A percentile compares a stretch with the other conserved stretches of the same genome.
Evolutionary conservation across 1,140 invertebrate species (phyloP).

Genomic region (Trichogramma pretiosum): DNA sequence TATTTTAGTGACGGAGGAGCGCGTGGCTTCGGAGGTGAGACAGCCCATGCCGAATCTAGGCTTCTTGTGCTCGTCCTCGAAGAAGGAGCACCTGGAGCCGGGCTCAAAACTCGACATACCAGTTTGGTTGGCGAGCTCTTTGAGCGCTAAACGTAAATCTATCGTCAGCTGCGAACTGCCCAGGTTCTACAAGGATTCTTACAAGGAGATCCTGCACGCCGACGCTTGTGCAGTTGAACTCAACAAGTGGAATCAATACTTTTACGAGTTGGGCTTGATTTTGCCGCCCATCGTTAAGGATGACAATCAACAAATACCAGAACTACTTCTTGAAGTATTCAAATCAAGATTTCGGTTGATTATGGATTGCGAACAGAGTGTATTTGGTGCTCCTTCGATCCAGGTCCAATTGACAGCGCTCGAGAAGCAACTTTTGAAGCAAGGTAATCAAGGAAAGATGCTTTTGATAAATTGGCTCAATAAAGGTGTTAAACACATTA

Average conservation of each 20-base stretch:
- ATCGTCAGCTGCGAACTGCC: slow-evolving; percentile 6
- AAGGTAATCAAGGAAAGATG: slow-evolving; percentile 1
- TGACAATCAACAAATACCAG: neutral
- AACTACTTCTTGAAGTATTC: slow-evolving; percentile 11
- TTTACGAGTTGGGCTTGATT: slow-evolving; percentile 11
- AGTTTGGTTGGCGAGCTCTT: slow-evolving; percentile 3
- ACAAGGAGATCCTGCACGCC: slow-evolving; percentile 13
- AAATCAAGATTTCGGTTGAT: slow-evolving; percentile 12
- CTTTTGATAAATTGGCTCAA: slow-evolving; percentile 11
- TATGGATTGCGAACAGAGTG: slow-evolving; percentile 9
- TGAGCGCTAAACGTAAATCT: neutral
- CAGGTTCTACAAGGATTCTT: slow-evolving; percentile 10
- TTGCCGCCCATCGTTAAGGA: neutral
- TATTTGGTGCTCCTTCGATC: neutral
- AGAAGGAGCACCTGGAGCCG: neutral
- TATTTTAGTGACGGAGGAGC: slow-evolving; percentile 12
- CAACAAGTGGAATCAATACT: slow-evolving; percentile 12
- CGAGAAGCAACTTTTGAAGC: slow-evolving; percentile 4
- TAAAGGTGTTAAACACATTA: slow-evolving; percentile 12
- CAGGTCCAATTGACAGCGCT: neutral
- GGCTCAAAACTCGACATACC: slow-evolving; percentile 10
- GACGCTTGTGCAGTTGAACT: slow-evolving; percentile 15
- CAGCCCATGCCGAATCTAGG: slow-evolving; percentile 5
- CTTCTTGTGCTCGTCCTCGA: slow-evolving; percentile 4
- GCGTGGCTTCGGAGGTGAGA: slow-evolving; percentile 4